Evolutionary conservation across 2,797 vertebrate genomes (phyloP), one percentile per base, ranked within the genome.

Genomic region (Chelon auratus): DNA sequence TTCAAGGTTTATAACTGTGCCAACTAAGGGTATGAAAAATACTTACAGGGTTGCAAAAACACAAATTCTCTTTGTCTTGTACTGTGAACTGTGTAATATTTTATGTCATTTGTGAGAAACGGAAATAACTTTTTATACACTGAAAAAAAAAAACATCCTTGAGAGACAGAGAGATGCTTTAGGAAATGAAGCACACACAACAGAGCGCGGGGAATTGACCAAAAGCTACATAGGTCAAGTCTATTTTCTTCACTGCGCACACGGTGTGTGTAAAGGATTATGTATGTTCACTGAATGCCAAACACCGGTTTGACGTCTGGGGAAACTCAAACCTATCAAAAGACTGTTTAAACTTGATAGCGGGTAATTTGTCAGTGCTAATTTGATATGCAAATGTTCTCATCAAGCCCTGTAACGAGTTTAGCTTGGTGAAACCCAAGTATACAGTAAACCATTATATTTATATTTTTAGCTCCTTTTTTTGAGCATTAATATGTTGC

Each of bases 341-440:
- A 24, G 26, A 13, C 69, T 56, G 48, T 62, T 81, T 68, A 68
- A 81, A 83, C 78, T 71, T 71, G 48, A 71, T 78, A 71, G 78
- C 76, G 45, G 60, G 36, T 69, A 20, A 82, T 80, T 78, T 73
- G 52, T 75, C 73, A 67, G 53, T 24, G 70, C 73, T 82, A 75
- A 81, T 80, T 77, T 68, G 54, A 60, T 61, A 14, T 78, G 62
- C 24, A 72, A 60, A 72, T 81, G 52, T 65, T 56, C 62, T 66
- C 53, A 76, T 82, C 72, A 77, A 72, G 45, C 56, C 61, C 15
- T 63, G 30, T 36, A 57, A 64, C 50, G 62, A 62, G 33, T 55
- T 74, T 69, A 69, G 47, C 65, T 63, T 62, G 33, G 52, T 57
- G 60, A 18, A 62, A 56, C 64, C 26, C 52, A 69, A 62, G 71